Percentiles rank a stretch among this genome's conserved stretches.
Evolutionary conservation across 2,888 invertebrate genomes (phyloP).

Genomic region (Leucophenga maculata): DNA sequence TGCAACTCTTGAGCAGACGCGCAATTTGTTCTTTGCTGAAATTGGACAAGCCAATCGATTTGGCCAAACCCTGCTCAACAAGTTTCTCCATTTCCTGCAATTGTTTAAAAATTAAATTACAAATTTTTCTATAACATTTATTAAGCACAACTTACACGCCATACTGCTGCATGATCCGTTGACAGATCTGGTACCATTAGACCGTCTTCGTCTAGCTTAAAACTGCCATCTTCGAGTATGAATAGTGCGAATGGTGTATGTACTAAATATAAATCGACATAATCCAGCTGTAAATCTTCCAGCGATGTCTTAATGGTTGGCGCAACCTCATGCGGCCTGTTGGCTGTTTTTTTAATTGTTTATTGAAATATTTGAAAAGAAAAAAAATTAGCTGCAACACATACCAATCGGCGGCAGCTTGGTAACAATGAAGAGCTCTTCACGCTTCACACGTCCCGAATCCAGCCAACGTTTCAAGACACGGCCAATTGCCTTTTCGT

Average conservation of each 20-base stretch:
- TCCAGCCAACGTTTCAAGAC: constrained; percentile 82
- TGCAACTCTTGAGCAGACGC: constrained; percentile 76
- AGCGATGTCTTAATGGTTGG: constrained; percentile 80
- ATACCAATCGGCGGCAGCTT: constrained; percentile 81
- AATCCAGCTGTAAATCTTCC: constrained; percentile 81
- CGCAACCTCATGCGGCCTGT: constrained; percentile 77
- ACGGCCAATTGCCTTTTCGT: constrained; percentile 83
- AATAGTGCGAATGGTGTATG: constrained; percentile 83
- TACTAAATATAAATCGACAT: constrained; percentile 87
- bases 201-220: constrained; percentile 80
- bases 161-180: constrained; percentile 82
- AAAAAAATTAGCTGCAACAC: not conserved
- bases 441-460: constrained; percentile 79
- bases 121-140: not conserved
- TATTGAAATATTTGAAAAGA: constrained; percentile 20
- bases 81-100: constrained; percentile 72
- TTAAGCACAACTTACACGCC: constrained; percentile 76
- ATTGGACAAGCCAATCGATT: constrained; percentile 89
- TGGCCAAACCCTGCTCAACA: constrained; percentile 77
- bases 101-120: not conserved
- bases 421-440: constrained; percentile 88
- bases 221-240: constrained; percentile 76
- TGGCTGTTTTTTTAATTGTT: constrained; percentile 70
- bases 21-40: constrained; percentile 83
- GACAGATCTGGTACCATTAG: constrained; percentile 76